phyloP scores from a whole-genome alignment of 2,797 vertebrate genomes.

The Lepus townsendii region DNA sequence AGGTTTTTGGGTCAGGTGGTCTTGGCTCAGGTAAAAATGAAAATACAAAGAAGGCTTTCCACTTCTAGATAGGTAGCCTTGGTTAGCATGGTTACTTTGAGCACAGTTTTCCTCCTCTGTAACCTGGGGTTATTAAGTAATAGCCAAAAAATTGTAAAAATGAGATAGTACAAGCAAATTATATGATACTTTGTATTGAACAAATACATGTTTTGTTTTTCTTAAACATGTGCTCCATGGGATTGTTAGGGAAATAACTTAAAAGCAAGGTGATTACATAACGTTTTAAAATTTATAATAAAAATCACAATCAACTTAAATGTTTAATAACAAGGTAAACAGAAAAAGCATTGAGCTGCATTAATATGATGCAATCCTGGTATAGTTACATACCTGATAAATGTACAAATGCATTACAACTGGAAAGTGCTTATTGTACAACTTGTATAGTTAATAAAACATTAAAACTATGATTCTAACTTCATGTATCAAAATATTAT shows the following conservation, averaged over 20 bases:
- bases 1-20: not conserved
- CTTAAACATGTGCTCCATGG: not conserved
- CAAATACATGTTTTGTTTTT: conserved; percentile 14
- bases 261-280: not conserved
- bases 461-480: not conserved
- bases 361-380: not conserved
- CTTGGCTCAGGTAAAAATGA: not conserved
- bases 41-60: not conserved
- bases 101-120: not conserved
- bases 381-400: not conserved
- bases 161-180: not conserved
- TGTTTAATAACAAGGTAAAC: not conserved
- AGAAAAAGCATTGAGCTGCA: not conserved
- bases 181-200: not conserved
- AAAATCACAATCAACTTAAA: not conserved
- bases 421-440: not conserved
- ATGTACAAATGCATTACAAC: not conserved
- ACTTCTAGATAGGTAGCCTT: not conserved
- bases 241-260: not conserved
- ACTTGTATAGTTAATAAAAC: conserved; percentile 24
- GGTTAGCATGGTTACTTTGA: not conserved
- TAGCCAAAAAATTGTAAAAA: not conserved
- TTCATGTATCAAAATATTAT: not conserved
- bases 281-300: not conserved
- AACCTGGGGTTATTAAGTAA: not conserved